Evolutionary conservation across 2,888 invertebrate genomes (phyloP).

Genomic region (Hydraecia micacea): DNA sequence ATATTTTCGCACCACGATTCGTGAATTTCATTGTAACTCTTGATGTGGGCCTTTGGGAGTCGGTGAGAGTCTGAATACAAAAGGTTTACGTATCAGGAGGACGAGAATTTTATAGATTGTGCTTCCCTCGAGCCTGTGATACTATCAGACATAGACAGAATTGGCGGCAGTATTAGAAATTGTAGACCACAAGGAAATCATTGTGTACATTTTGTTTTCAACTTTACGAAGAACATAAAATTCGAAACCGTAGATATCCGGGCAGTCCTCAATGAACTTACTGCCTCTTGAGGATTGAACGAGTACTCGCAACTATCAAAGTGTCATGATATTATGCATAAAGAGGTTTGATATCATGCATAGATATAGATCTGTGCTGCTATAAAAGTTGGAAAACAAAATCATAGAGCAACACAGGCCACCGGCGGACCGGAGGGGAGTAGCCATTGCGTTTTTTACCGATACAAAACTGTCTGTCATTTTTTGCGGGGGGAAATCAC

Average conservation of each 20-base stretch:
- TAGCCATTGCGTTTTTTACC: no score
- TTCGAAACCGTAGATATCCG: background rate
- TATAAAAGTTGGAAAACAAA: background rate
- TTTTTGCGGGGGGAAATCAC: no score
- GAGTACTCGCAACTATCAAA: background rate
- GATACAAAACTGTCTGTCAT: no score
- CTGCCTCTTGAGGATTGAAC: background rate
- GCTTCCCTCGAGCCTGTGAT: constrained; percentile 70
- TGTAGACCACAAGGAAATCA: constrained; percentile 51
- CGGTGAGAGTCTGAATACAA: constrained; percentile 71
- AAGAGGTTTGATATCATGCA: no score
- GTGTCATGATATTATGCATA: background rate
- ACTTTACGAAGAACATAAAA: constrained; percentile 11
- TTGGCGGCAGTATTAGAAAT: constrained; percentile 34
- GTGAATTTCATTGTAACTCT: constrained; percentile 73
- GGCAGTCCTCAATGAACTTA: background rate
- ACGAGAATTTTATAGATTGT: constrained; percentile 77
- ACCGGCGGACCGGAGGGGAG: no score
- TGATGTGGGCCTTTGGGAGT: constrained; percentile 72
- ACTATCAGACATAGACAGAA: constrained; percentile 58
- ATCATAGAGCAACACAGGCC: no score
- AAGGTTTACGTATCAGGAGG: constrained; percentile 75
- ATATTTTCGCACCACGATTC: constrained; percentile 68
- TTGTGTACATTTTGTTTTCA: constrained; percentile 32
- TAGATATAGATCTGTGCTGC: no score